Conservation (phyloP, 2,113 vertebrate species). For the Bombycilla garrulus region DNA sequence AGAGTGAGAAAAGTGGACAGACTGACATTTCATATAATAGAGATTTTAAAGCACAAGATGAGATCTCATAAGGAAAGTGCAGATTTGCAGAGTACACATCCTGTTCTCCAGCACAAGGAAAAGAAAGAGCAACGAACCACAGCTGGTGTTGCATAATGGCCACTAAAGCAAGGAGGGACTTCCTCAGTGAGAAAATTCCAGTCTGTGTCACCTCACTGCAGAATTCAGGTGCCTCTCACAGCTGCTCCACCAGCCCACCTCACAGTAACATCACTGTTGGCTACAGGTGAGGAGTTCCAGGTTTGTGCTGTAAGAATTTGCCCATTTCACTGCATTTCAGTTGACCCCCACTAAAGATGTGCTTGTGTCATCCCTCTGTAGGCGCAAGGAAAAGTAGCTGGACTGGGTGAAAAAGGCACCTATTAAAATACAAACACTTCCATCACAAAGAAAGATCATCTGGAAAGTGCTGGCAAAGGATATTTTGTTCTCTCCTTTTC, state of each 20-base stretch:
- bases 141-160: background rate
- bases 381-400: background rate
- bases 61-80: background rate
- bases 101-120: background rate
- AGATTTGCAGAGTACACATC: background rate
- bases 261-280: background rate
- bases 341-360: background rate
- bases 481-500: background rate
- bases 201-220: background rate
- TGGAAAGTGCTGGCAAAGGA: slow-evolving; percentile 3
- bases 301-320: background rate
- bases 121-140: background rate
- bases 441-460: background rate
- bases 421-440: background rate
- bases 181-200: background rate
- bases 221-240: background rate
- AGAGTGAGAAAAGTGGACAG: background rate
- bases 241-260: background rate
- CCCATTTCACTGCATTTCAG: background rate
- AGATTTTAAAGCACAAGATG: background rate
- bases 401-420: background rate
- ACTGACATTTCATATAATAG: background rate
- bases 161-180: background rate
- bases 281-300: background rate
- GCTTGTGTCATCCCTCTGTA: background rate